phyloP scores from a whole-genome alignment of 2,888 invertebrate species.

The Drepanosiphum platanoidis region DNA sequence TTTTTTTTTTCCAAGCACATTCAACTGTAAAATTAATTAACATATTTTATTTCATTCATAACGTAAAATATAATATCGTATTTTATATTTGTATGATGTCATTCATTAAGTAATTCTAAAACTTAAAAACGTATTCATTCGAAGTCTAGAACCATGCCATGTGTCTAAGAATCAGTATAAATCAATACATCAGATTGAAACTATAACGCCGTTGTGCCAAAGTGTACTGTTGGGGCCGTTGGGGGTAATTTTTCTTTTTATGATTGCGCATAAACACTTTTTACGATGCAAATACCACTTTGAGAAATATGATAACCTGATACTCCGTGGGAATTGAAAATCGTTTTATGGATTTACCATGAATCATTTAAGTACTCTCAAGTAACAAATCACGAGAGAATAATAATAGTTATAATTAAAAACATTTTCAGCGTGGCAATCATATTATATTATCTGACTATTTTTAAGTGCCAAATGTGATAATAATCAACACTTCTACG shows the following conservation, averaged over 20 bases:
- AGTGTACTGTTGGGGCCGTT: neutral
- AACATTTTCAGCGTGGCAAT: neutral
- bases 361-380: neutral
- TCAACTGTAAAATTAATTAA: too few relatives aligned
- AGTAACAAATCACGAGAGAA: neutral
- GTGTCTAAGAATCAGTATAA: neutral
- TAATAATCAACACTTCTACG: too few relatives aligned
- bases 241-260: slow-evolving; percentile 34
- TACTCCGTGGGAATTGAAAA: slow-evolving; percentile 35
- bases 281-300: slow-evolving; percentile 13
- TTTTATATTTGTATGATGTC: too few relatives aligned
- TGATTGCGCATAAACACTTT: neutral
- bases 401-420: slow-evolving; percentile 14
- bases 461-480: too few relatives aligned
- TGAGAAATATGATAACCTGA: slow-evolving; percentile 2
- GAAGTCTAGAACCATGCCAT: neutral
- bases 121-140: too few relatives aligned
- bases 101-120: too few relatives aligned
- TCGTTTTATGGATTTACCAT: slow-evolving; percentile 7
- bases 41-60: too few relatives aligned
- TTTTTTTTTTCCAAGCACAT: too few relatives aligned
- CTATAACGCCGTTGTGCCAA: neutral
- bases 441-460: too few relatives aligned
- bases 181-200: slow-evolving; percentile 8
- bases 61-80: too few relatives aligned